Base-by-base conservation (phyloP, 35 echinoderm and acorn worm species). In the Acanthaster planci region DNA sequence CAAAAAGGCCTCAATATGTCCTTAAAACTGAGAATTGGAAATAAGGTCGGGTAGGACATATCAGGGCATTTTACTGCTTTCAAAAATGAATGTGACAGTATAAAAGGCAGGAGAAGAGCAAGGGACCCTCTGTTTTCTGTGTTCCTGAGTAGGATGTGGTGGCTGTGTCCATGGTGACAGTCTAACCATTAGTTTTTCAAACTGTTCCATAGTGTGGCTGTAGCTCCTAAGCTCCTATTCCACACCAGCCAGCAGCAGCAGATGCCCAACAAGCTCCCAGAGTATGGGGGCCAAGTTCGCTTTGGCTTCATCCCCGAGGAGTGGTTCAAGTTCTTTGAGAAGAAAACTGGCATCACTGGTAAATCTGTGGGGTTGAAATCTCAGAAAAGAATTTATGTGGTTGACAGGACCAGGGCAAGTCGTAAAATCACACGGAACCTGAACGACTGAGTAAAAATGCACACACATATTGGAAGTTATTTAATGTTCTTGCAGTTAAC, bases 311-410 rank as follows among this genome's bases (percentile, higher is more conserved):
- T 99, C 77, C 96, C 96, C 23, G 96, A 99, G 37, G 96, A 99
- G 59, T 94, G 96, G 96, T 94, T 94, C 57, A 80, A 90, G 27
- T 76, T 94, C 57, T 82, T 94, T 36, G 86, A 94, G 58, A 90
- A 91, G 38, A 99, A 99, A 77, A 94, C 92, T 22, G 92, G 96
- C 26, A 88, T 99, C 51, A 99, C 96, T 82, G 96, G 96, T 98
- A 85, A 22, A 76, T 77, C 4, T 50, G 29, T 12, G 12, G 42
- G 42, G 4, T 12, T 47, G 4, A n/a, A n/a, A n/a, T n/a, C n/a
- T n/a, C n/a, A n/a, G n/a, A n/a, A n/a, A n/a, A n/a, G n/a, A n/a
- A n/a, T n/a, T n/a, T n/a, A n/a, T n/a, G n/a, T n/a, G n/a, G n/a
- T n/a, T n/a, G n/a, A n/a, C n/a, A n/a, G n/a, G n/a, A n/a, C n/a